Percentiles rank a stretch among this genome's conserved stretches.
These are phyloP conservation scores for Clarias gariepinus DNA, from an alignment of 2,113 vertebrate genomes.

Conservation along the genomic window DNA sequence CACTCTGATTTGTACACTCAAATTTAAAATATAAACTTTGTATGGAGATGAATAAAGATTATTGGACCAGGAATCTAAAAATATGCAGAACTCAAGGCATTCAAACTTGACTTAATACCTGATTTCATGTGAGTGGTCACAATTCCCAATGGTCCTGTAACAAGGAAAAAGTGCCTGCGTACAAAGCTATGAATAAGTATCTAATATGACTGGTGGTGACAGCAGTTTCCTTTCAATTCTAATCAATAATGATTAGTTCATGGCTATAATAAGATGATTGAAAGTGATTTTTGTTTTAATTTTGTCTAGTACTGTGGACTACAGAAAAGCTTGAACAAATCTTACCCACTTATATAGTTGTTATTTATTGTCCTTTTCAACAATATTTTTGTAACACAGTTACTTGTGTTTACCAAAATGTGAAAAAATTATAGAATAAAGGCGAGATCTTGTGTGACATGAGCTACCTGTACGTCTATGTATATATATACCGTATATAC, in stretches of 20 bases:
- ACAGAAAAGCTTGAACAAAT: neutral
- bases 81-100: too few relatives aligned
- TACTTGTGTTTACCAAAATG: neutral
- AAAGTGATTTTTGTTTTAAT: neutral
- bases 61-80: too few relatives aligned
- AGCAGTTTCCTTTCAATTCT: neutral
- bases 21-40: too few relatives aligned
- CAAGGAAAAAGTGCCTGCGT: neutral
- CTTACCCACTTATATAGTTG: neutral
- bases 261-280: neutral
- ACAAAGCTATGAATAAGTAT: neutral
- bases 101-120: too few relatives aligned
- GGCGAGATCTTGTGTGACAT: neutral
- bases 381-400: neutral
- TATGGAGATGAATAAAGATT: too few relatives aligned
- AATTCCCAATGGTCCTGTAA: neutral
- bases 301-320: neutral
- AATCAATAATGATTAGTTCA: neutral
- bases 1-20: too few relatives aligned
- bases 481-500: too few relatives aligned
- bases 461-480: neutral
- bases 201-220: neutral
- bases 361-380: neutral
- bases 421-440: too few relatives aligned
- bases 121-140: too few relatives aligned